Percentiles rank a stretch among this genome's conserved stretches.
Conservation (phyloP, 2,888 invertebrate genomes). For the Synergus japonicus region DNA sequence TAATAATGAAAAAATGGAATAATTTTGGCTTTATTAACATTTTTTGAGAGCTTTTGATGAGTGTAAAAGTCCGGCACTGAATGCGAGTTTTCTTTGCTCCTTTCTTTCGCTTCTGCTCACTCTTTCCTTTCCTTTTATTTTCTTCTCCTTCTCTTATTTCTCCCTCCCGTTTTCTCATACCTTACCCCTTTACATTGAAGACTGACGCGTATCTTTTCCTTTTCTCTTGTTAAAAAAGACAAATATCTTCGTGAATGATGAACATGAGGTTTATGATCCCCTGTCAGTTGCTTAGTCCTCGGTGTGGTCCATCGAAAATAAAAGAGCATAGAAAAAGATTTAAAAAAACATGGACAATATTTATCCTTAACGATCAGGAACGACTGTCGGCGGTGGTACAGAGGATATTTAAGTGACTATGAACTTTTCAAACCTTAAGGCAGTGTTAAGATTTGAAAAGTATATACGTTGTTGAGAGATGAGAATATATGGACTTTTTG, state of each 20-base stretch:
- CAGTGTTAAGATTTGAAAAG: not conserved
- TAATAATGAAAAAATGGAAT: not conserved
- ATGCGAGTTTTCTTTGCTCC: not conserved
- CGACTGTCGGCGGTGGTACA: not conserved
- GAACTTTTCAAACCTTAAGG: constrained; percentile 1
- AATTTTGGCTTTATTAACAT: not conserved
- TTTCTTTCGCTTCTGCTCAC: not conserved
- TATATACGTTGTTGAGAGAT: constrained; percentile 1
- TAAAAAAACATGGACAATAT: not conserved
- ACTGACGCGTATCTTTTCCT: not conserved
- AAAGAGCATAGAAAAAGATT: too few species aligned
- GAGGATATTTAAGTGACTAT: not conserved
- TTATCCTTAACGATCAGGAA: constrained; percentile 7
- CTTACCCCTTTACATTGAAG: not conserved
- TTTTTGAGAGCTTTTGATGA: not conserved
- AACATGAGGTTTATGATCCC: constrained; percentile 6
- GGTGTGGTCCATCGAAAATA: not conserved
- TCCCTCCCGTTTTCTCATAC: not conserved
- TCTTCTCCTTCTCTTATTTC: not conserved
- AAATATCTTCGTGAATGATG: constrained; percentile 3
- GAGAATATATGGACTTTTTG: not conserved
- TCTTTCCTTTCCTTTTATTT: not conserved
- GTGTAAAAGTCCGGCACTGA: not conserved
- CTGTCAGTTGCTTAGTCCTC: not conserved
- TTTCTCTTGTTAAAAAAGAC: not conserved